These are phyloP conservation scores for Fragum sueziense DNA, from an alignment of 2,888 invertebrate genomes.

Conservation along the genomic window DNA sequence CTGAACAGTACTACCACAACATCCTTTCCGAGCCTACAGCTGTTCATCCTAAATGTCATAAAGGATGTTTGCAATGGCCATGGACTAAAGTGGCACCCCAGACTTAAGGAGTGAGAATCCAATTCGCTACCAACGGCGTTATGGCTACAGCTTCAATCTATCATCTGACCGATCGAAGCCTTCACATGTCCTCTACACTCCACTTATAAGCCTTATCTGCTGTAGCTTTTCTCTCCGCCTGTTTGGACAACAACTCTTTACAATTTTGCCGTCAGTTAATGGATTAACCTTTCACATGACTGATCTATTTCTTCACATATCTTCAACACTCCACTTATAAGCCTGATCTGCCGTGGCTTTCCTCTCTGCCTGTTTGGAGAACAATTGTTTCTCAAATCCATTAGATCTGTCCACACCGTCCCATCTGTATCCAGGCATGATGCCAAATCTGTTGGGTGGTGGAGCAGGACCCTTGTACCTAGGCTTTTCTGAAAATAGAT, in stretches of 20 bases:
- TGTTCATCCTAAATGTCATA: too few species aligned
- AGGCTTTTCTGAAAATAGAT: conserved; percentile 79
- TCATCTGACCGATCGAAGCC: not conserved
- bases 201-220: conserved; percentile 67
- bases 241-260: too few species aligned
- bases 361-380: conserved; percentile 82
- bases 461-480: conserved; percentile 90
- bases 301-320: conserved; percentile 88
- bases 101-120: too few species aligned
- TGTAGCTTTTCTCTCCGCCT: conserved; percentile 66
- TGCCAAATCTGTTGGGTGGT: conserved; percentile 95
- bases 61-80: too few species aligned
- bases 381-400: conserved; percentile 96
- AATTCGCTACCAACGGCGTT: too few species aligned
- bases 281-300: too few species aligned
- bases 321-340: conserved; percentile 97
- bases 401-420: conserved; percentile 99
- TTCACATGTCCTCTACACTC: conserved; percentile 80
- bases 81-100: too few species aligned
- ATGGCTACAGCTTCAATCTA: too few species aligned
- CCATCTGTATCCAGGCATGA: conserved; percentile 97
- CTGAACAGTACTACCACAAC: too few species aligned
- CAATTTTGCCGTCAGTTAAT: too few species aligned
- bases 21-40: too few species aligned
- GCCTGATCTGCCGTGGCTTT: conserved; percentile 92